Evolutionary conservation across 2,888 invertebrate species (phyloP).

Genomic region (Notodonta dromedarius): DNA sequence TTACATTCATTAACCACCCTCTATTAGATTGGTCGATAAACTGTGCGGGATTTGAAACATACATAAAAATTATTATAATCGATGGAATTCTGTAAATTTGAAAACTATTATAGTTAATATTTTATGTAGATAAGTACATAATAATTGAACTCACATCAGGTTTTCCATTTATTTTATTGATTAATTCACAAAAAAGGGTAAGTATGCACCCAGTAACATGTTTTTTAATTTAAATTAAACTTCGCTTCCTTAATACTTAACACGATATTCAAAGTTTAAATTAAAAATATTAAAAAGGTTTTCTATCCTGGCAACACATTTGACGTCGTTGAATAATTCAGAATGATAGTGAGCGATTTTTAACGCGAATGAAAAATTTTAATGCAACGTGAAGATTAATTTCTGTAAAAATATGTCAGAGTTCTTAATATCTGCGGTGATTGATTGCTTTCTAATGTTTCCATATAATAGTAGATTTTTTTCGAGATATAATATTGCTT

Average conservation of each 20-base stretch:
- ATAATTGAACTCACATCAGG: too few species aligned
- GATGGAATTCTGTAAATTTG: too few species aligned
- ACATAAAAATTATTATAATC: too few species aligned
- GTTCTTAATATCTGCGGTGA: neutral
- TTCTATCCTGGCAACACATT: constrained; percentile 36
- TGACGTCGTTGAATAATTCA: constrained; percentile 49
- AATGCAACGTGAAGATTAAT: constrained; percentile 24
- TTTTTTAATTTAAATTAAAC: neutral
- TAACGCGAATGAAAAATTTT: constrained; percentile 34
- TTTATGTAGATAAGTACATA: too few species aligned
- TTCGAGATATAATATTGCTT: too few species aligned
- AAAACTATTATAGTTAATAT: neutral
- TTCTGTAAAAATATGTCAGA: constrained; percentile 2
- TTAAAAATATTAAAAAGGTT: neutral
- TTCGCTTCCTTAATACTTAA: neutral
- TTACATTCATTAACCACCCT: too few species aligned
- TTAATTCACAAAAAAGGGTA: too few species aligned
- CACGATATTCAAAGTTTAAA: neutral
- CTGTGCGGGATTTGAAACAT: too few species aligned
- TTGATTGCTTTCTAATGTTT: neutral
- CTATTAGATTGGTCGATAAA: too few species aligned
- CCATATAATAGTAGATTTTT: too few species aligned
- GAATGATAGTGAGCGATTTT: constrained; percentile 41
- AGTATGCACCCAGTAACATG: too few species aligned
- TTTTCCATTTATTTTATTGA: too few species aligned